These are phyloP conservation scores for Nomada flava DNA, from an alignment of 2,888 invertebrate species.

Conservation along the genomic window DNA sequence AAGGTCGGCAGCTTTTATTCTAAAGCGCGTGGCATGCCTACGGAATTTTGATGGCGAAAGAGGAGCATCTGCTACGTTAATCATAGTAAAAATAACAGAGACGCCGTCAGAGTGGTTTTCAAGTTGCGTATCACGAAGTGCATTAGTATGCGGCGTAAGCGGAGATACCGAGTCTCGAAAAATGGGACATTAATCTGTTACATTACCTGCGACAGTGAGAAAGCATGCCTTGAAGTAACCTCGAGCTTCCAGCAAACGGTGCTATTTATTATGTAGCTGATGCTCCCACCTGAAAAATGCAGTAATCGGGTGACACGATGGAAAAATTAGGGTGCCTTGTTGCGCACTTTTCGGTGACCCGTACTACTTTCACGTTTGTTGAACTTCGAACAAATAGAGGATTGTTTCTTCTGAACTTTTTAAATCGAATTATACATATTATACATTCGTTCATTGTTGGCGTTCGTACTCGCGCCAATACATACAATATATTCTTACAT, in stretches of 20 bases:
- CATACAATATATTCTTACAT: too few relatives aligned
- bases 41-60: conserved; percentile 49
- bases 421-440: too few relatives aligned
- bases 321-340: conserved; percentile 16
- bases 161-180: conserved; percentile 71
- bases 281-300: conserved; percentile 62
- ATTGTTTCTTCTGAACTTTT: too few relatives aligned
- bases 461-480: too few relatives aligned
- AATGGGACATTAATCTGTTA: conserved; percentile 74
- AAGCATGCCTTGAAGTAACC: conserved; percentile 71
- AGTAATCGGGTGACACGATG: conserved; percentile 57
- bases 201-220: conserved; percentile 73
- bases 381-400: background rate
- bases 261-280: conserved; percentile 66
- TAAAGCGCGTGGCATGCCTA: conserved; percentile 24
- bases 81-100: conserved; percentile 63
- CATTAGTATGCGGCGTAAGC: conserved; percentile 71
- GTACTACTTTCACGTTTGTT: background rate
- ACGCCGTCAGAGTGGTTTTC: conserved; percentile 55
- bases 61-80: conserved; percentile 54
- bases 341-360: conserved; percentile 28
- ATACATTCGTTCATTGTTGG: too few relatives aligned
- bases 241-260: conserved; percentile 65
- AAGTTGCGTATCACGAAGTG: conserved; percentile 51
- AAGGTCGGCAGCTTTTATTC: conserved; percentile 3